phyloP scores from a whole-genome alignment of 2,888 invertebrate genomes.

The Hyppa rectilinea region DNA sequence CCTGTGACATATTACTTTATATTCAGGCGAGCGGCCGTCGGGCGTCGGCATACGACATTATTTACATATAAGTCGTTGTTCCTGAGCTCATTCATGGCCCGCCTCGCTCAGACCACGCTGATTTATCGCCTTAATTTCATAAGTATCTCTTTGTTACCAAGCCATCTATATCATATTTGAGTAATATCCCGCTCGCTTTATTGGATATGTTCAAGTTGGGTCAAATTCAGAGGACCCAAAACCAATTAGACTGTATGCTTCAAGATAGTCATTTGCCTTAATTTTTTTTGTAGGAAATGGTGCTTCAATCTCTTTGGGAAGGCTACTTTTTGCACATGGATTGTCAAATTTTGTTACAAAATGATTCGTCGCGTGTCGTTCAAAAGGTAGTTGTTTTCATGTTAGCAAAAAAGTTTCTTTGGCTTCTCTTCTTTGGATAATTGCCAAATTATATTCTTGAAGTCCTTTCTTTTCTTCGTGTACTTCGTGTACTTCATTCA shows the following conservation, averaged over 20 bases:
- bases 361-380: conserved; percentile 19
- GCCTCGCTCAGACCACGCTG: conserved; percentile 80
- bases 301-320: conserved; percentile 8
- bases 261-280: conserved; percentile 51
- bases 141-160: conserved; percentile 89
- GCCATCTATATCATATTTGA: conserved; percentile 84
- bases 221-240: conserved; percentile 72
- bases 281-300: conserved; percentile 40
- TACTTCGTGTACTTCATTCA: neutral
- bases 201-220: conserved; percentile 78
- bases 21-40: conserved; percentile 79
- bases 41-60: conserved; percentile 83
- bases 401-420: neutral
- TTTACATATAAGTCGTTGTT: conserved; percentile 89
- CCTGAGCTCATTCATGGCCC: conserved; percentile 86
- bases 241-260: conserved; percentile 69
- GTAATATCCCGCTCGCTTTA: conserved; percentile 81
- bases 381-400: conserved; percentile 15
- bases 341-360: conserved; percentile 31
- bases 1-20: conserved; percentile 85
- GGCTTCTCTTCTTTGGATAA: conserved; percentile 3
- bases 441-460: conserved; percentile 16
- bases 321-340: conserved; percentile 15
- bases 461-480: neutral
- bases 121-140: conserved; percentile 90